A percentile compares a stretch with the other conserved stretches of the same genome.
phyloP scores from a whole-genome alignment of 2,113 vertebrate genomes.

The Ibidorhyncha struthersii region DNA sequence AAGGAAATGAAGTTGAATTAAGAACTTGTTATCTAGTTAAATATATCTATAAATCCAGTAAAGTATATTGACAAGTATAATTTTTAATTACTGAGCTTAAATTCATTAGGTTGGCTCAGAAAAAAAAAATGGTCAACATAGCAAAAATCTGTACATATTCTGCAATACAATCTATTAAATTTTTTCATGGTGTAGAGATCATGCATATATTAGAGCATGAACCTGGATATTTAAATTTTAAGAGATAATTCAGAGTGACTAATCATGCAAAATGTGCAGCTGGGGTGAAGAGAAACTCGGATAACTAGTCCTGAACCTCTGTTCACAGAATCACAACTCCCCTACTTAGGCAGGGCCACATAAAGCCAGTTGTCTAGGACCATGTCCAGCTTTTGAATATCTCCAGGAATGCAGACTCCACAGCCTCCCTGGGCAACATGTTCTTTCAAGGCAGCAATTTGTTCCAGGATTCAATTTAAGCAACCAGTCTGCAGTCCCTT shows the following conservation, averaged over 20 bases:
- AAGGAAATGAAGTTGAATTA: not conserved
- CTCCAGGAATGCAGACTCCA: not conserved
- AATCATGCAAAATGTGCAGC: not conserved
- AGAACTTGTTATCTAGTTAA: not conserved
- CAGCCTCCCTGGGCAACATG: not conserved
- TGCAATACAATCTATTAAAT: not conserved
- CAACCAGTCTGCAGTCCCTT: not conserved
- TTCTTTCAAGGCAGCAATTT: not conserved
- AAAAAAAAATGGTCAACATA: not conserved
- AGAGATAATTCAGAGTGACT: not conserved
- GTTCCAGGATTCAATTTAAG: not conserved
- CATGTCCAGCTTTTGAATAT: not conserved
- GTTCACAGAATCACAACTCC: not conserved
- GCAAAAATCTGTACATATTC: not conserved
- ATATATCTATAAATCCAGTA: not conserved
- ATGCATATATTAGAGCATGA: not conserved
- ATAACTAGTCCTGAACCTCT: not conserved
- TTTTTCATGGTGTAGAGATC: not conserved
- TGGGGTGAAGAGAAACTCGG: rapidly evolving
- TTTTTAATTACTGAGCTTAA: not conserved
- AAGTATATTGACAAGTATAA: not conserved
- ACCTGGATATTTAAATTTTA: not conserved
- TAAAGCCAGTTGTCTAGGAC: not conserved
- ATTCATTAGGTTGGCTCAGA: not conserved
- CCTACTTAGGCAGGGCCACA: not conserved